Conservation (phyloP, 2,888 invertebrate species). For the Tetramorium bicarinatum region DNA sequence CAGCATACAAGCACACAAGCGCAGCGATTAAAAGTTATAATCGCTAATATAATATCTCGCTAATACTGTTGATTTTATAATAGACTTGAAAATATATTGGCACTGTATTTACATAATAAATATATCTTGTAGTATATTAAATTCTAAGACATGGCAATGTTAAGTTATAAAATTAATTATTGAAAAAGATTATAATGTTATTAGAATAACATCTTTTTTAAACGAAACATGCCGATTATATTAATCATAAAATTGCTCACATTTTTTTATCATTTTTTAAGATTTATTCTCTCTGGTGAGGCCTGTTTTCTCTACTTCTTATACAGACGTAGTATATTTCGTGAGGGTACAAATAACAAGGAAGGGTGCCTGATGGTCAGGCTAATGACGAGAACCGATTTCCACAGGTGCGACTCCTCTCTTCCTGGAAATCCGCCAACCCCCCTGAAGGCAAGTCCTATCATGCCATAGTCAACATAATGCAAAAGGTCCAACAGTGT, state of each 20-base stretch:
- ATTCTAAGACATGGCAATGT: background rate
- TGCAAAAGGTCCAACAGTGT: slow-evolving; percentile 52
- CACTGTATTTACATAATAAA: background rate
- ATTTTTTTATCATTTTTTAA: background rate
- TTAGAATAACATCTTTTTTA: background rate
- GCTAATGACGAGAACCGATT: slow-evolving; percentile 78
- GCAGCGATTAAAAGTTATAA: background rate
- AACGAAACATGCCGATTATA: background rate
- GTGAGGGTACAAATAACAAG: slow-evolving; percentile 52
- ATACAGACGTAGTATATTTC: slow-evolving; percentile 36
- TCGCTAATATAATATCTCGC: background rate
- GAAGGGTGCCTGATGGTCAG: slow-evolving; percentile 59
- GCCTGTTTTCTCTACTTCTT: background rate
- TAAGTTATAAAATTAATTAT: background rate
- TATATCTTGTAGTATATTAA: background rate
- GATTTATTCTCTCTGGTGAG: background rate
- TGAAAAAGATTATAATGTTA: background rate
- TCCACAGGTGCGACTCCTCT: slow-evolving; percentile 76
- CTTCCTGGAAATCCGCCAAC: slow-evolving; percentile 71
- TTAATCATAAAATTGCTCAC: background rate
- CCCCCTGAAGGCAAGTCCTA: slow-evolving; percentile 44
- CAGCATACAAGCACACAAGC: background rate
- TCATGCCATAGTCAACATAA: slow-evolving; percentile 51
- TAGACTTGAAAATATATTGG: background rate
- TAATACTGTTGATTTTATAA: background rate